phyloP scores from a whole-genome alignment of 2,797 vertebrate species.

The Premnoplex brunnescens region DNA sequence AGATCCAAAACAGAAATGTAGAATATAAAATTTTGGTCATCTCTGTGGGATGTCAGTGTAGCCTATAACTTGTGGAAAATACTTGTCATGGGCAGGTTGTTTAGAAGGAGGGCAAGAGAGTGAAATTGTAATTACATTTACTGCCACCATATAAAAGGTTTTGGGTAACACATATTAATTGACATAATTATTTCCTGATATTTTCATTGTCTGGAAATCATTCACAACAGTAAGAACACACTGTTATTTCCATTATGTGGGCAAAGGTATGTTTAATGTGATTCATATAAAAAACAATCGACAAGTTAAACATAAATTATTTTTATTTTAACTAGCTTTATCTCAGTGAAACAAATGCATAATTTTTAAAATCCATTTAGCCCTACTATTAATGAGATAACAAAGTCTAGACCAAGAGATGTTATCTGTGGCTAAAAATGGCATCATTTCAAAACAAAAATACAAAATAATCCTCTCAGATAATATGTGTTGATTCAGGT shows the following conservation, averaged over 20 bases:
- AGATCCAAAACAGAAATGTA: neutral
- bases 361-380: neutral
- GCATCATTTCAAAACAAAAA: neutral
- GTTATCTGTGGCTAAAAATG: neutral
- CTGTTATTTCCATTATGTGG: neutral
- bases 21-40: neutral
- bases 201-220: neutral
- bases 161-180: neutral
- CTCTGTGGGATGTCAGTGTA: neutral
- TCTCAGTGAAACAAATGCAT: neutral
- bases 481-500: neutral
- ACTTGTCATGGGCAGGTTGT: neutral
- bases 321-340: neutral
- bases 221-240: neutral
- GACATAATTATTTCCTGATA: neutral
- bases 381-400: neutral
- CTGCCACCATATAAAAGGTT: accelerated
- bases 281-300: neutral
- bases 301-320: neutral
- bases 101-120: neutral
- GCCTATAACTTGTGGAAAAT: neutral
- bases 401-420: neutral
- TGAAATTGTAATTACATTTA: neutral
- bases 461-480: neutral
- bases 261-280: neutral